These are phyloP conservation scores for Cepaea nemoralis DNA, from an alignment of 1,140 invertebrate genomes.

Conservation along the genomic window DNA sequence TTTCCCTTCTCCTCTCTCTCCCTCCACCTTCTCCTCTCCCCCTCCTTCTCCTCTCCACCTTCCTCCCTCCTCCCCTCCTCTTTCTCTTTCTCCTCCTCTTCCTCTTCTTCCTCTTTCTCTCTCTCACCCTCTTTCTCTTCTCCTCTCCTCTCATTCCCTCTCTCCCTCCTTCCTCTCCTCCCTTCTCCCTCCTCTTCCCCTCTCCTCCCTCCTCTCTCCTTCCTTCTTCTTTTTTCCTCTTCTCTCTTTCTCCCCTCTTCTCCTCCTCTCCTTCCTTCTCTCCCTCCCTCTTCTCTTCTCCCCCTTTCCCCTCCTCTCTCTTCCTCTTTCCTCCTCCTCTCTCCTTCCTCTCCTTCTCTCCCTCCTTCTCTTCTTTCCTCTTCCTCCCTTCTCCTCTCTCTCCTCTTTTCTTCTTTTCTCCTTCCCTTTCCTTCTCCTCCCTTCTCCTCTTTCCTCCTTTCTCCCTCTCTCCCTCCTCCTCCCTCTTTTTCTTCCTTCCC, in stretches of 20 bases:
- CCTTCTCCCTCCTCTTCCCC: constrained; percentile 17
- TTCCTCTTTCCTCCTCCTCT: constrained; percentile 13
- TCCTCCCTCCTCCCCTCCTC: too few species aligned
- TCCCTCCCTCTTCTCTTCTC: constrained; percentile 12
- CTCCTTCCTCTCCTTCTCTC: constrained; percentile 14
- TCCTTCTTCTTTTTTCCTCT: neutral
- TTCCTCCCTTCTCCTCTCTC: neutral
- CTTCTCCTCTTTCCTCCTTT: neutral
- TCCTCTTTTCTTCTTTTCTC: neutral
- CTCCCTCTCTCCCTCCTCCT: neutral
- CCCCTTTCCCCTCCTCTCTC: constrained; percentile 12
- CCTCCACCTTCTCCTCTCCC: too few species aligned
- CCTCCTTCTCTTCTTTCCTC: neutral
- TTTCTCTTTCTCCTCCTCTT: too few species aligned
- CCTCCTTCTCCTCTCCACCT: too few species aligned
- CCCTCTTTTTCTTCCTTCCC: neutral
- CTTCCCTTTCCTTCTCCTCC: neutral
- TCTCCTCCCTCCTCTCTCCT: neutral
- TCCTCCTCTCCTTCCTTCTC: neutral
- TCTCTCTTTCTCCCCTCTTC: constrained; percentile 8
- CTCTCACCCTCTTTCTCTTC: too few species aligned
- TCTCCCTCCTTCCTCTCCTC: too few species aligned
- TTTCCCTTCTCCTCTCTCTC: too few species aligned
- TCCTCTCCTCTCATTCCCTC: too few species aligned
- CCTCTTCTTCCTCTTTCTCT: too few species aligned